phyloP scores from a whole-genome alignment of 2,113 vertebrate genomes.

The Nansenia antarctica region DNA sequence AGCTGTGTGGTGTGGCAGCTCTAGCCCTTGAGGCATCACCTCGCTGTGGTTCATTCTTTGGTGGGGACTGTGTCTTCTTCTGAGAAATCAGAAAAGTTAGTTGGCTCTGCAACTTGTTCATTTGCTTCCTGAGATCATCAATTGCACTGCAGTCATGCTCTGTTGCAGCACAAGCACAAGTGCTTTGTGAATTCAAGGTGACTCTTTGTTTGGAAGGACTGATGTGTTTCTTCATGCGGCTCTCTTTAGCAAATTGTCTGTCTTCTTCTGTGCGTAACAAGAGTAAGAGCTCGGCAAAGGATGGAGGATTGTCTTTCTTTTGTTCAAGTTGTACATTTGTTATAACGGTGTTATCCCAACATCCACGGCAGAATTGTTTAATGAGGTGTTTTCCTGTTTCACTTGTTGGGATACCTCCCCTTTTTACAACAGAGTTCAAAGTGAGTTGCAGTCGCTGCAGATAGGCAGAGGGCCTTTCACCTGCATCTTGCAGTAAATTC shows the following conservation, averaged over 20 bases:
- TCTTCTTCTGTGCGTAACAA: conserved; percentile 16
- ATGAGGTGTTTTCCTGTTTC: no score
- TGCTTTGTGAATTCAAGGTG: not conserved
- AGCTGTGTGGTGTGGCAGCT: no score
- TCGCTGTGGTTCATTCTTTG: not conserved
- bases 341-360: not conserved
- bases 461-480: conserved; percentile 25
- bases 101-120: conserved; percentile 2
- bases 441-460: conserved; percentile 1
- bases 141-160: not conserved
- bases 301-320: not conserved
- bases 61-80: not conserved
- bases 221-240: conserved; percentile 13
- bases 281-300: conserved; percentile 10
- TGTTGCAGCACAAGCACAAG: not conserved
- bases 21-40: conserved; percentile 4
- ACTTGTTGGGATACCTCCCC: no score
- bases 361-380: no score
- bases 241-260: conserved; percentile 9
- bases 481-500: conserved; percentile 16
- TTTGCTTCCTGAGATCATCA: conserved; percentile 11
- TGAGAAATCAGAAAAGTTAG: not conserved
- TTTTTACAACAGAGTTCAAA: not conserved
- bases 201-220: not conserved
- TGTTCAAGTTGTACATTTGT: conserved; percentile 6